Conservation (phyloP, 2,888 invertebrate species). For the Epistrophe eligans region DNA sequence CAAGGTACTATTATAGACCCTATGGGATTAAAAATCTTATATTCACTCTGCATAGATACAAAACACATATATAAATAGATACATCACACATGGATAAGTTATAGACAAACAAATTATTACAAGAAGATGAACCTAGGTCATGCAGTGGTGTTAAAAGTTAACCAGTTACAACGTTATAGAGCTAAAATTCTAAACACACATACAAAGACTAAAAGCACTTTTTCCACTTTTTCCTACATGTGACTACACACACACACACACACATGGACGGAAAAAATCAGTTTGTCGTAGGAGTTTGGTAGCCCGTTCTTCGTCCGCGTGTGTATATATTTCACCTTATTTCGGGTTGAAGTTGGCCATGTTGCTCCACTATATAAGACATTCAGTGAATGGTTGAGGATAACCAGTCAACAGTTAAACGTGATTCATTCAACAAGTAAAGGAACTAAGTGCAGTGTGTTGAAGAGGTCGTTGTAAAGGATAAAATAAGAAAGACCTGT, state of each 20-base stretch:
- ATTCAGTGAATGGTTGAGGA: slow-evolving; percentile 63
- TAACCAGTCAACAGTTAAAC: slow-evolving; percentile 73
- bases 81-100: background rate
- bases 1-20: slow-evolving; percentile 16
- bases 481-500: slow-evolving; percentile 34
- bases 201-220: slow-evolving; percentile 20
- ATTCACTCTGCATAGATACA: slow-evolving; percentile 6
- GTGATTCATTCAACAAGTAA: slow-evolving; percentile 74
- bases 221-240: slow-evolving; percentile 3
- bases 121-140: slow-evolving; percentile 54
- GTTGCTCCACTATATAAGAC: slow-evolving; percentile 65
- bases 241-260: slow-evolving; percentile 14
- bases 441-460: slow-evolving; percentile 35
- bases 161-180: slow-evolving; percentile 62
- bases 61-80: slow-evolving; percentile 1
- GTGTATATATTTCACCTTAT: slow-evolving; percentile 44
- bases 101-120: slow-evolving; percentile 39
- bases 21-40: slow-evolving; percentile 26
- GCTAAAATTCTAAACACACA: slow-evolving; percentile 14
- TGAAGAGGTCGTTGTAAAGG: slow-evolving; percentile 25
- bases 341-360: slow-evolving; percentile 35
- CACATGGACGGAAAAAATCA: slow-evolving; percentile 7
- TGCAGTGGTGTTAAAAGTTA: slow-evolving; percentile 61
- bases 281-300: slow-evolving; percentile 25
- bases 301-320: slow-evolving; percentile 20